Evolutionary conservation across 2,888 invertebrate species (phyloP), one percentile per base, ranked within the genome.

Genomic region (Meganola albula): DNA sequence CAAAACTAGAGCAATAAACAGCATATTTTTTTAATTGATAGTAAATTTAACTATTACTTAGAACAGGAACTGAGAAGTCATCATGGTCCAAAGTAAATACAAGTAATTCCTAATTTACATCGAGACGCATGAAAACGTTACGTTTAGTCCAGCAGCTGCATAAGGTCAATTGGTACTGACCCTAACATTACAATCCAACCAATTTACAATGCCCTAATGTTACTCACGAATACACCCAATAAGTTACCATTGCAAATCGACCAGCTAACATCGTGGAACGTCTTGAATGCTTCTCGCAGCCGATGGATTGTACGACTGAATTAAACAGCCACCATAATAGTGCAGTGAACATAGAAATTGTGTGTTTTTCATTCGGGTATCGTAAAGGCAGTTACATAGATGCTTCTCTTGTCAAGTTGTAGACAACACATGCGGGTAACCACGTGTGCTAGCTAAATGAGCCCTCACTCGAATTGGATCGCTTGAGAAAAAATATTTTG

Each of bases 141-240:
- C 59, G 69, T 59, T 61, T 58, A 57, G 50, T 49, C 47, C 64
- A 63, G 69, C 82, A 73, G 82, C 82, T 76, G 77, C 74, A 65
- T 61, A 39, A 64, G 82, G 82, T 83, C 71, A 83, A 83, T 79
- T 83, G 67, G 52, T 50, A 63, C 58, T 82, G 82, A 83, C 82
- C 80, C 73, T 70, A 61, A 69, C 59, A 64, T 63, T 66, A 63
- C 56, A 72, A 70, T 56, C 63, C 62, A 50, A 57, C 69, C 53
- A 58, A 69, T 65, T 69, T 58, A 53, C 48, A 39, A 41, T 12
- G 42, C 24, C 38, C 12, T 46, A 37, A 42, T 35, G 32, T 24
- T 37, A 11, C 20, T 31, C 37, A 33, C 37, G 37, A 31, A 42
- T 38, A 27, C 23, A 31, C 32, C 27, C 16, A 38, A 24, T 22